A percentile compares a stretch with the other conserved stretches of the same genome.
Evolutionary conservation across 2,797 vertebrate species (phyloP).

Genomic region (Eremophila alpestris): DNA sequence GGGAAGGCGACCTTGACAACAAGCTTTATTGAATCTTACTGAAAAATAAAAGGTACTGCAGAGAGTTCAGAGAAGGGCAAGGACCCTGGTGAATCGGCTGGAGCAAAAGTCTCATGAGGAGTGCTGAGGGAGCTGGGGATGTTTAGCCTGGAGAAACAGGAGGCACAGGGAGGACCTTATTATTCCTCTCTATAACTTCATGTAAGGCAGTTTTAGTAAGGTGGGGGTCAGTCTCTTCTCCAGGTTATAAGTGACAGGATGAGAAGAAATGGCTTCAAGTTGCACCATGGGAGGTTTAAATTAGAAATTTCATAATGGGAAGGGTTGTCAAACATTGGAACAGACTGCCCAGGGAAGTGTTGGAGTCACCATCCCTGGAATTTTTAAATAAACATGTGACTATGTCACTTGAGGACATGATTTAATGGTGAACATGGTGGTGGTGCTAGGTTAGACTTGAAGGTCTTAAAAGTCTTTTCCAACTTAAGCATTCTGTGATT

Average conservation of each 20-base stretch:
- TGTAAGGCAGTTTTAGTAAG: not conserved
- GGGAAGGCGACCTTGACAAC: not conserved
- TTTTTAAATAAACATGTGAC: not conserved
- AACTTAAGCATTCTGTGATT: not conserved
- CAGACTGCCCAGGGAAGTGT: not conserved
- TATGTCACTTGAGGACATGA: fast-evolving
- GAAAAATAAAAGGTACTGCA: not conserved
- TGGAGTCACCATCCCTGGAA: not conserved
- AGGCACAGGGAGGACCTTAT: not conserved
- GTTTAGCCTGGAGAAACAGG: not conserved
- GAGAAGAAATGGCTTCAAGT: not conserved
- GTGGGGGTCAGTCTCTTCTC: not conserved
- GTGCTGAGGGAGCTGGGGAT: not conserved
- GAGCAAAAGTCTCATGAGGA: not conserved
- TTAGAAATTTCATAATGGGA: not conserved
- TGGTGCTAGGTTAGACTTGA: not conserved
- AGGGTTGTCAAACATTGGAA: not conserved
- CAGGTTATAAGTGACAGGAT: not conserved
- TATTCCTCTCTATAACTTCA: not conserved
- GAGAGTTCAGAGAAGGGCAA: not conserved
- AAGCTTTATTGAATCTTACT: not conserved
- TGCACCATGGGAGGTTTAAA: not conserved
- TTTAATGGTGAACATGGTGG: not conserved
- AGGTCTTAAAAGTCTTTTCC: not conserved
- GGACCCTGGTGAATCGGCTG: not conserved